phyloP scores from a whole-genome alignment of 1,140 invertebrate species.

The Centruroides sculpturatus region DNA sequence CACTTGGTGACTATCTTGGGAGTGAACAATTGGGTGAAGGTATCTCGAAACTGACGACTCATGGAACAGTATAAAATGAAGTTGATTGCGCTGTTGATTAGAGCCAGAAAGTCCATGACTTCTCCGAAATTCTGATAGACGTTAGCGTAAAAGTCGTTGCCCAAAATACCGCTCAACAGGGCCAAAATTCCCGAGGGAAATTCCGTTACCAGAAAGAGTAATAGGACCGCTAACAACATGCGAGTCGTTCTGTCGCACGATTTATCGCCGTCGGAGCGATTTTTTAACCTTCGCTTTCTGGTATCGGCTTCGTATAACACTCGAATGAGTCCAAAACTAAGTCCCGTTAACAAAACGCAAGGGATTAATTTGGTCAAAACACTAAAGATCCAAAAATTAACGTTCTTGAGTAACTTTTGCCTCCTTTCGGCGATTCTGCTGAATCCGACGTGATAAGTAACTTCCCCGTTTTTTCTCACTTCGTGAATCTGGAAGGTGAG shows the following conservation, averaged over 20 bases:
- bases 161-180: constrained; percentile 52
- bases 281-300: constrained; percentile 46
- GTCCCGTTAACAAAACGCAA: constrained; percentile 60
- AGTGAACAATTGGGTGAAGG: constrained; percentile 60
- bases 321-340: constrained; percentile 62
- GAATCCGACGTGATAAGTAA: constrained; percentile 34
- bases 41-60: constrained; percentile 79
- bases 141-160: constrained; percentile 52
- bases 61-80: constrained; percentile 90
- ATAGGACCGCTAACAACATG: constrained; percentile 72
- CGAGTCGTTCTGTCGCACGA: constrained; percentile 62
- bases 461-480: not conserved
- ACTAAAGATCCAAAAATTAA: constrained; percentile 74
- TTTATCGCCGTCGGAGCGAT: constrained; percentile 26
- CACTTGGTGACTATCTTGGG: constrained; percentile 12
- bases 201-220: constrained; percentile 33
- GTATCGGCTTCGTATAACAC: constrained; percentile 39
- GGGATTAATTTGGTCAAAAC: constrained; percentile 71
- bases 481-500: constrained; percentile 14
- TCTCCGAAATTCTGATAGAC: constrained; percentile 56
- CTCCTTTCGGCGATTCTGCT: constrained; percentile 39
- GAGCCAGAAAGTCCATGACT: constrained; percentile 76
- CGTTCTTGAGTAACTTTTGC: constrained; percentile 38
- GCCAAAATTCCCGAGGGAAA: constrained; percentile 72
- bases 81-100: constrained; percentile 82